Base-by-base conservation (phyloP, 2,888 invertebrate genomes). In the Torymus tubicola region DNA sequence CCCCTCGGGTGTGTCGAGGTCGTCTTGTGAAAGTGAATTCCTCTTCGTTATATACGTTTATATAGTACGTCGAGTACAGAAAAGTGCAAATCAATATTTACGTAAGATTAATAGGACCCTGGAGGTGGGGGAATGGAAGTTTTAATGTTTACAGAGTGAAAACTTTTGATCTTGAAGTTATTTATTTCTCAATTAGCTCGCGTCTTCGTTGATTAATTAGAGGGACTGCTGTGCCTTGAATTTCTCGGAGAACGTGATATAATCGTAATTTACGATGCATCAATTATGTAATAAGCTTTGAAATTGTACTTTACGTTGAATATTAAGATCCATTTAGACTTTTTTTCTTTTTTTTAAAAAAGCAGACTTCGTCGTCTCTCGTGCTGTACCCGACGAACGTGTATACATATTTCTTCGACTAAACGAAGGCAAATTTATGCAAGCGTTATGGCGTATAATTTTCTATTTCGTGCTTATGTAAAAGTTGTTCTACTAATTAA, bases 371-470 rank as follows among this genome's bases (percentile, higher is more conserved):
- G n/a, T 50, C 50, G 13, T 24, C 4, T 53, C 8, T 13, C 53
- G 24, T 14, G 14, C n/a, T n/a, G n/a, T n/a, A n/a, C n/a, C n/a
- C n/a, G n/a, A n/a, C n/a, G n/a, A n/a, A n/a, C n/a, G n/a, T n/a
- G n/a, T n/a, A n/a, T n/a, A n/a, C n/a, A n/a, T n/a, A n/a, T n/a
- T n/a, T n/a, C 4, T n/a, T 8, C 21, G 50, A 18, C 16, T 58
- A 60, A 69, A 76, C 55, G 13, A 78, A 53, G 68, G 65, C n/a
- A 68, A 78, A 78, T 73, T 68, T 73, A 73, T 78, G 78, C 78
- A 63, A 31, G 50, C 42, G 64, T 14, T 65, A 73, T 61, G 21
- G 61, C n/a, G 12, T n/a, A n/a, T n/a, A 21, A 77, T 63, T 74
- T 74, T 68, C 52, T 67, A 53, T 55, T 60, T 61, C 53, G 16